Evolutionary conservation across 2,888 invertebrate species (phyloP).

Genomic region (Watsonalla cultraria): DNA sequence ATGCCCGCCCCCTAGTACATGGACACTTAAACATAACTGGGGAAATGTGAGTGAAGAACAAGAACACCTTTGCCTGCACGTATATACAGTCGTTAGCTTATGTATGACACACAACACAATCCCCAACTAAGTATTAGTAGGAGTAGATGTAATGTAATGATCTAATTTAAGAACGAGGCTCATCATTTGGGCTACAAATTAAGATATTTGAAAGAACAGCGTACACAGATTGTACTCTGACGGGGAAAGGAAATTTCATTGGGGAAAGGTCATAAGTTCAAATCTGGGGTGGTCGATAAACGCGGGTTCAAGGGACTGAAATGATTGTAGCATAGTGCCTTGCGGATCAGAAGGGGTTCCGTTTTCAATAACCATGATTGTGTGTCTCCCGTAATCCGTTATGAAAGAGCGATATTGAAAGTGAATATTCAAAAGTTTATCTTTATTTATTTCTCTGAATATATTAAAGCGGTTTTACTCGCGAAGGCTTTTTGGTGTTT

Average conservation of each 20-base stretch:
- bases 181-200: neutral
- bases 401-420: conserved; percentile 31
- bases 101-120: no score
- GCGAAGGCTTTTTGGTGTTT: no score
- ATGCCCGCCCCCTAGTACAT: no score
- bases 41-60: no score
- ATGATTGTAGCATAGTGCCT: conserved; percentile 31
- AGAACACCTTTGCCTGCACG: no score
- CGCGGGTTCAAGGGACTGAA: conserved; percentile 40
- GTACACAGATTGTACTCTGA: conserved; percentile 23
- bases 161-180: neutral
- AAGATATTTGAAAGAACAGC: conserved; percentile 13
- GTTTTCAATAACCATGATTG: conserved; percentile 43
- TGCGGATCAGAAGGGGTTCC: conserved; percentile 10
- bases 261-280: conserved; percentile 64
- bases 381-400: conserved; percentile 31
- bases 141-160: neutral
- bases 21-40: no score
- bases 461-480: no score
- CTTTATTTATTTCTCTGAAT: neutral
- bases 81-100: no score
- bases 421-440: conserved; percentile 17
- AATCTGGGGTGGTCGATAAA: conserved; percentile 53
- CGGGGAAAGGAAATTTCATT: conserved; percentile 36
- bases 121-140: no score